Percentiles rank a stretch among this genome's conserved stretches.
phyloP scores from a whole-genome alignment of 2,113 vertebrate genomes.

The Casuarius casuarius region DNA sequence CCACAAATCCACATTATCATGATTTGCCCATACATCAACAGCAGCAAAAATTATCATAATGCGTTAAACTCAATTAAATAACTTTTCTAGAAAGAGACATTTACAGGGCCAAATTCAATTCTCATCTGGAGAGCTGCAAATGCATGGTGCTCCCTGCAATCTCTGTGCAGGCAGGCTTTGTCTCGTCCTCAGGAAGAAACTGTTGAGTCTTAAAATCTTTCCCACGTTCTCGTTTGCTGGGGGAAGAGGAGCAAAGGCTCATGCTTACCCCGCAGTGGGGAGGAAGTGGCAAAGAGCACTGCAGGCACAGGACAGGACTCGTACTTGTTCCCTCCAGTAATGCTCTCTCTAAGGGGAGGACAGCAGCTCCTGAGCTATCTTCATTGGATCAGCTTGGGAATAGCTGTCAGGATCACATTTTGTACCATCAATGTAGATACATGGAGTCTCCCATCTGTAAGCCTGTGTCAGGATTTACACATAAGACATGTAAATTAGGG shows the following conservation, averaged over 20 bases:
- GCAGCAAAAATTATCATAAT: not conserved
- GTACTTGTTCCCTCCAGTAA: not conserved
- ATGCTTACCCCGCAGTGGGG: not conserved
- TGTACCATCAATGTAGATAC: not conserved
- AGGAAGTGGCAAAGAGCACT: not conserved
- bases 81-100: not conserved
- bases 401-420: not conserved
- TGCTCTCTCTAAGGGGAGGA: not conserved
- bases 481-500: not conserved
- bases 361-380: not conserved
- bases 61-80: not conserved
- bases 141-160: no score
- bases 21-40: not conserved
- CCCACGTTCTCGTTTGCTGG: no score
- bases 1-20: not conserved
- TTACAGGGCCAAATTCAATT: not conserved
- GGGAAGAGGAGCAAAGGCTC: no score
- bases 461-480: not conserved
- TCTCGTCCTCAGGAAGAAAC: no score
- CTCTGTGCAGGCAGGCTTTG: no score
- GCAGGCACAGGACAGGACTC: accelerated
- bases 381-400: not conserved
- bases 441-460: not conserved
- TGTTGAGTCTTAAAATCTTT: no score
- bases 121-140: no score